A percentile compares a stretch with the other conserved stretches of the same genome.
Evolutionary conservation across 1,140 invertebrate species (phyloP).

Genomic region (Diuraphis noxia): DNA sequence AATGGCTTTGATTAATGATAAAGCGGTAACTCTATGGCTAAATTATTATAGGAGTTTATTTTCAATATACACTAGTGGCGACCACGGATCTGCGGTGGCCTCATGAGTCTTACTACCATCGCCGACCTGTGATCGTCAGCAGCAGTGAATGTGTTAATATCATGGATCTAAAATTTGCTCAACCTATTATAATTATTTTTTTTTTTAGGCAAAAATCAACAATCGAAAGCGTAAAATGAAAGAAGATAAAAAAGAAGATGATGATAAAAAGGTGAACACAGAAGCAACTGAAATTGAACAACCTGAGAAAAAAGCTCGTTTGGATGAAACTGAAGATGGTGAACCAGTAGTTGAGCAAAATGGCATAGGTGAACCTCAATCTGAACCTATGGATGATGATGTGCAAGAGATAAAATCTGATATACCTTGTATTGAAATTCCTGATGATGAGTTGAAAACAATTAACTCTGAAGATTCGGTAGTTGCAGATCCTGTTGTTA

Average conservation of each 20-base stretch:
- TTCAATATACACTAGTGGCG: too few species aligned
- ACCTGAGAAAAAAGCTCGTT: conserved; percentile 55
- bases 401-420: background rate
- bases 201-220: conserved; percentile 42
- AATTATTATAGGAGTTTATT: too few species aligned
- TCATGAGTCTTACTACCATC: too few species aligned
- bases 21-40: too few species aligned
- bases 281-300: conserved; percentile 54
- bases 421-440: background rate
- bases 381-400: conserved; percentile 54
- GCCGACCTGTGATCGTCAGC: too few species aligned
- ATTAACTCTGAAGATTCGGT: background rate
- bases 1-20: too few species aligned
- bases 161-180: background rate
- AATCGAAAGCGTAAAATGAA: conserved; percentile 56
- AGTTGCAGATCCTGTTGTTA: background rate
- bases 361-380: conserved; percentile 58
- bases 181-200: background rate
- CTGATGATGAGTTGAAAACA: background rate
- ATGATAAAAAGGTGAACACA: conserved; percentile 52
- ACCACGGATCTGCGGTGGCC: too few species aligned
- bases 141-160: too few species aligned
- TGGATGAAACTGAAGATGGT: conserved; percentile 58
- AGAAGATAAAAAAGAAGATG: conserved; percentile 57
- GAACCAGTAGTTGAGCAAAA: conserved; percentile 59